Conservation (phyloP, 2,888 invertebrate genomes). For the Eucera pruinosa region DNA sequence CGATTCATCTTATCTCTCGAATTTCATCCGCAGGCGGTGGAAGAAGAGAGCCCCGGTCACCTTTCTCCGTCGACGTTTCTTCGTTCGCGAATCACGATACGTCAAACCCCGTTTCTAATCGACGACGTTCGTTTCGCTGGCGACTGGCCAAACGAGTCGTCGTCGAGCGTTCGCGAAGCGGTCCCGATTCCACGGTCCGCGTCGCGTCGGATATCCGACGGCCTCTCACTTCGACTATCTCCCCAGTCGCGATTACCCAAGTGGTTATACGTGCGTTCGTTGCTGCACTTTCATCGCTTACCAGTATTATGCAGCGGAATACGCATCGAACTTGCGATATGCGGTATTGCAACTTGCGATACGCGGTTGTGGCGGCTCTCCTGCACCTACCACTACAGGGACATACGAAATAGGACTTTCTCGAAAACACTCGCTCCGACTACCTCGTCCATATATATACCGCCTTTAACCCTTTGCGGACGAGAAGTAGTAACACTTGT, state of each 20-base stretch:
- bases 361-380: too few relatives aligned
- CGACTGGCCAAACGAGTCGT: conserved; percentile 24
- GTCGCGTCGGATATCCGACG: conserved; percentile 38
- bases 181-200: conserved; percentile 34
- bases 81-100: background rate
- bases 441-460: too few relatives aligned
- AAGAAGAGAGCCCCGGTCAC: too few relatives aligned
- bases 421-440: too few relatives aligned
- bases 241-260: conserved; percentile 73
- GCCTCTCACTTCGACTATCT: conserved; percentile 57
- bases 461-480: too few relatives aligned
- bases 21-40: background rate
- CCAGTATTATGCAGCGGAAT: too few relatives aligned
- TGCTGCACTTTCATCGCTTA: conserved; percentile 73
- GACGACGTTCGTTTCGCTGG: conserved; percentile 18
- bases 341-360: too few relatives aligned
- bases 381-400: too few relatives aligned
- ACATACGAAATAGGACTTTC: too few relatives aligned
- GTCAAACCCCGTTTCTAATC: conserved; percentile 40
- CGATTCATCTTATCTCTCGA: background rate
- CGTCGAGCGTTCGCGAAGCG: conserved; percentile 26
- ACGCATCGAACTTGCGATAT: too few relatives aligned
- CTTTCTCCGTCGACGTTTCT: conserved; percentile 13
- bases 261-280: conserved; percentile 72
- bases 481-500: too few relatives aligned